These are phyloP conservation scores for Rhabdornis inornatus DNA, from an alignment of 2,113 vertebrate genomes.

Conservation along the genomic window DNA sequence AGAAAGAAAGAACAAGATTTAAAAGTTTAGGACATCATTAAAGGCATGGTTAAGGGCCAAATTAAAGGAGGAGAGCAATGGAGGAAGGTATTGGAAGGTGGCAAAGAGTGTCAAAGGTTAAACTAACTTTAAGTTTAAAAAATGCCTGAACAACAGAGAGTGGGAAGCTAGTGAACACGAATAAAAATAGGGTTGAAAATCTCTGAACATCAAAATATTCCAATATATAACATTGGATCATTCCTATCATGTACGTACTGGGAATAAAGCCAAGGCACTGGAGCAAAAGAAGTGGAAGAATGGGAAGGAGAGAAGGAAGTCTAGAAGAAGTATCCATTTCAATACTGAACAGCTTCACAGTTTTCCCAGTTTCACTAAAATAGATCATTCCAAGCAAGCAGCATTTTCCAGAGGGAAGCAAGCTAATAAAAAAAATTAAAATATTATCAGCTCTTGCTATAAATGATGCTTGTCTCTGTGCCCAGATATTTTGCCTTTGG, in stretches of 20 bases:
- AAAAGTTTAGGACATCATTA: background rate
- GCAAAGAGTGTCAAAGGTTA: background rate
- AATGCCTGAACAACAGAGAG: fast-evolving
- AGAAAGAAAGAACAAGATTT: background rate
- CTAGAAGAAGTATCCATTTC: background rate
- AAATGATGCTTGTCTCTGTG: background rate
- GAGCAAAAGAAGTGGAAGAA: background rate
- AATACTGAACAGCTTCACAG: background rate
- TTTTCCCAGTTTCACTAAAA: background rate
- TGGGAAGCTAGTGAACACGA: background rate
- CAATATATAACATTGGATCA: background rate
- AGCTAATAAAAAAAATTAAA: background rate
- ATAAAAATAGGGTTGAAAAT: background rate
- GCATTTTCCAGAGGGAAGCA: background rate
- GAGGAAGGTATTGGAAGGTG: background rate
- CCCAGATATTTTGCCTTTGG: background rate
- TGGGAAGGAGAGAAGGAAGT: background rate
- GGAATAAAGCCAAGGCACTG: background rate
- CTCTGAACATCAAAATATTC: background rate
- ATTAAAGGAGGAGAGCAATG: background rate
- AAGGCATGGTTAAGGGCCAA: background rate
- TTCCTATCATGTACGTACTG: fast-evolving
- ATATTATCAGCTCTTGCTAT: background rate
- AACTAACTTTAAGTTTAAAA: background rate
- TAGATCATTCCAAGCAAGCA: background rate